These are phyloP conservation scores for Sacculina carcini DNA, from an alignment of 2,888 invertebrate genomes.

Conservation along the genomic window DNA sequence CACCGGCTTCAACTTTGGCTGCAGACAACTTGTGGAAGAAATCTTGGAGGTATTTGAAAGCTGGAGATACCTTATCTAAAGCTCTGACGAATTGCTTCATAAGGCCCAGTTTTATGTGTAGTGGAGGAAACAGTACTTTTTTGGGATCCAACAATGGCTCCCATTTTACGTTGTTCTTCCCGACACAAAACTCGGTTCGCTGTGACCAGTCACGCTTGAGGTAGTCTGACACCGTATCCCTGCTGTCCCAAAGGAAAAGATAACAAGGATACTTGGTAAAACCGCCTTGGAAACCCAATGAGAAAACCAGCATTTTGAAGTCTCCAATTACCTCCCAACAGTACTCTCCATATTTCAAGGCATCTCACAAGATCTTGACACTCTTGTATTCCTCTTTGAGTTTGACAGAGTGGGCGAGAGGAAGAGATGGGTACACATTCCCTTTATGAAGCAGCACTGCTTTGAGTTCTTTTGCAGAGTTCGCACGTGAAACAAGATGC, in stretches of 20 bases:
- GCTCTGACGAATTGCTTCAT: conserved; percentile 13
- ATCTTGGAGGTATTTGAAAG: conserved; percentile 9
- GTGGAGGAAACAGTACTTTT: conserved; percentile 10
- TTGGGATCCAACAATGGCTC: conserved; percentile 9
- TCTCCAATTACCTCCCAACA: conserved; percentile 16
- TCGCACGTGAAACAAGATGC: conserved; percentile 2
- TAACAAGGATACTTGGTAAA: conserved; percentile 11
- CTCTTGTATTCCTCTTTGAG: conserved; percentile 17
- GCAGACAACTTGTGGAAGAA: conserved; percentile 11
- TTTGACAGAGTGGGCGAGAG: conserved; percentile 17
- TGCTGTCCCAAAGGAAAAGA: conserved; percentile 12
- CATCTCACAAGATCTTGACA: conserved; percentile 15
- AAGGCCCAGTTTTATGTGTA: conserved; percentile 13
- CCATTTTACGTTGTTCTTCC: conserved; percentile 6
- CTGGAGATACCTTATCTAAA: conserved; percentile 9
- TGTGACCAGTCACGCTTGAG: conserved; percentile 11
- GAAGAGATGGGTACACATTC: conserved; percentile 16
- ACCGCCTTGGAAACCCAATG: conserved; percentile 13
- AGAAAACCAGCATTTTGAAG: conserved; percentile 17
- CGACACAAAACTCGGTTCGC: conserved; percentile 4
- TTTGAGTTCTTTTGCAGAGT: conserved; percentile 6
- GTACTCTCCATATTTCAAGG: conserved; percentile 16
- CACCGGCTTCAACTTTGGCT: conserved; percentile 12
- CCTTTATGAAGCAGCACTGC: conserved; percentile 15
- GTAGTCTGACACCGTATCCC: conserved; percentile 8